Percentiles rank a stretch among this genome's conserved stretches.
These are phyloP conservation scores for Epinephelus awoara DNA, from an alignment of 2,797 vertebrate species.

Conservation along the genomic window DNA sequence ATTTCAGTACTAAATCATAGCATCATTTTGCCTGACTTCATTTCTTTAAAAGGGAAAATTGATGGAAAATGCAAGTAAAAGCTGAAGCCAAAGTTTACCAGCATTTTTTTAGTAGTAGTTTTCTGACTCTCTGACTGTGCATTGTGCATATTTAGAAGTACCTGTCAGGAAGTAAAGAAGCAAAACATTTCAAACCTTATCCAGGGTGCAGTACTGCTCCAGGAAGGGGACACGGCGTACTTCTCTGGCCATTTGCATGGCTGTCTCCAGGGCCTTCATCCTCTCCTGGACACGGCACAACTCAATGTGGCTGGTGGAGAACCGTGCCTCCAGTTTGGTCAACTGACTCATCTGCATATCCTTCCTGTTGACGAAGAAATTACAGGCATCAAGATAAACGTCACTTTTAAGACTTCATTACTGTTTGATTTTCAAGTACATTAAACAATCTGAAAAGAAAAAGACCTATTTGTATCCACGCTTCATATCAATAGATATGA, in stretches of 20 bases:
- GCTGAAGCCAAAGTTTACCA: not conserved
- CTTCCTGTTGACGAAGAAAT: slow-evolving; percentile 61
- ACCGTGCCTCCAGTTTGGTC: slow-evolving; percentile 56
- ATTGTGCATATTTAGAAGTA: not conserved
- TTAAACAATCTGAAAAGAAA: not conserved
- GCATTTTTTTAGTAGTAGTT: not conserved
- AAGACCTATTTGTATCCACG: too few species aligned
- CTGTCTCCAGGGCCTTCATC: slow-evolving; percentile 60
- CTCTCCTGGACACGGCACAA: slow-evolving; percentile 67
- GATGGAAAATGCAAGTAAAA: not conserved
- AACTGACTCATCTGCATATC: slow-evolving; percentile 68
- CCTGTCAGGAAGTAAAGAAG: not conserved
- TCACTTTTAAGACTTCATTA: not conserved
- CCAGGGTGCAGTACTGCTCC: slow-evolving; percentile 76
- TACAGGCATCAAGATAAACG: not conserved
- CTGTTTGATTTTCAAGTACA: not conserved
- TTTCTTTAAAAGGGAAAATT: too few species aligned
- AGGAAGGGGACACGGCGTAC: slow-evolving; percentile 72
- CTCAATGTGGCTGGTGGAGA: slow-evolving; percentile 43
- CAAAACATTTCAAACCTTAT: slow-evolving; percentile 61
- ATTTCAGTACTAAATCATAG: not conserved
- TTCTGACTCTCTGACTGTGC: not conserved
- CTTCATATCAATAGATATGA: not conserved
- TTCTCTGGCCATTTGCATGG: slow-evolving; percentile 81
- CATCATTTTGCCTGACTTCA: too few species aligned